Conservation (phyloP, 2,113 vertebrate species). For the Sphaerodactylus townsendi region DNA sequence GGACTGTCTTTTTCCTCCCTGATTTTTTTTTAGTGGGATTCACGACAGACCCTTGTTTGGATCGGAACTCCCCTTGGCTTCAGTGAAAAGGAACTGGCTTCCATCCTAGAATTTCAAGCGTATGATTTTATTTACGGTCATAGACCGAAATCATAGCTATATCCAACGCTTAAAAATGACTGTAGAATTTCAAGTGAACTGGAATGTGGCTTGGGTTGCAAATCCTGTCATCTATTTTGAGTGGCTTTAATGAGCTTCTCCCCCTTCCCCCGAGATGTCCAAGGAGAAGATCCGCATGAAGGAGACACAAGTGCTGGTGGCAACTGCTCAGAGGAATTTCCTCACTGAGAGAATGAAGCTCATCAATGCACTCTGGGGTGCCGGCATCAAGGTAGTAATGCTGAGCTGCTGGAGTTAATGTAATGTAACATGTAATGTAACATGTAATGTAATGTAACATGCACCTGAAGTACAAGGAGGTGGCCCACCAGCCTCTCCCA, state of each 20-base stretch:
- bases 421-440: too few relatives aligned
- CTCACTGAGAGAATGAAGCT: constrained; percentile 85
- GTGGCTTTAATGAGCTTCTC: fast-evolving
- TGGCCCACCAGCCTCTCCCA: neutral
- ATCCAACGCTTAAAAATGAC: too few relatives aligned
- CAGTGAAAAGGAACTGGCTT: neutral
- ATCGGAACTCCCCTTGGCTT: neutral
- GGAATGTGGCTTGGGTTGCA: neutral
- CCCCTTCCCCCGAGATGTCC: constrained; percentile 52
- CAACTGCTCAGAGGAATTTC: constrained; percentile 90
- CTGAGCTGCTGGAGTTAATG: neutral
- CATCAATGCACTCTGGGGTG: constrained; percentile 86
- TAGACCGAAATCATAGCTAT: too few relatives aligned
- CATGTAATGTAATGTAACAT: too few relatives aligned
- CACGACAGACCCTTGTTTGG: too few relatives aligned
- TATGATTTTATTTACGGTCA: too few relatives aligned
- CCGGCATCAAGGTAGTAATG: constrained; percentile 91
- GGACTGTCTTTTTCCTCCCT: too few relatives aligned
- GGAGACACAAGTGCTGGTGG: constrained; percentile 93
- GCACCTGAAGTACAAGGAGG: neutral
- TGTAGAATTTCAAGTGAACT: neutral
- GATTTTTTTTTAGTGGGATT: too few relatives aligned
- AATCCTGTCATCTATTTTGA: neutral
- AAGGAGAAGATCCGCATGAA: constrained; percentile 84
- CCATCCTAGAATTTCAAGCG: neutral